A percentile compares a stretch with the other conserved stretches of the same genome.
Evolutionary conservation across 2,113 vertebrate species (phyloP).

Genomic region (Psephotus haematonotus): DNA sequence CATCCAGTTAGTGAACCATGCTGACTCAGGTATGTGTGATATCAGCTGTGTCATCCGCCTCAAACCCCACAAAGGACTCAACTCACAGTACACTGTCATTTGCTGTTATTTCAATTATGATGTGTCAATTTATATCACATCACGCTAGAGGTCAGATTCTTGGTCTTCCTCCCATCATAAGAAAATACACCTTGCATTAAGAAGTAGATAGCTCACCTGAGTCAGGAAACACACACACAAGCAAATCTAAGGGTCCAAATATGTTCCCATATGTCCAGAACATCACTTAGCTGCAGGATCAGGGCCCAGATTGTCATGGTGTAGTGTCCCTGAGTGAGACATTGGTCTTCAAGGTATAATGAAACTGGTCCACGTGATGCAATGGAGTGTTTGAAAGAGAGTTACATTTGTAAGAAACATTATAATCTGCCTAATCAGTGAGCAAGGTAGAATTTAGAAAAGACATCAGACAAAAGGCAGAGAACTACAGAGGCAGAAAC

Average conservation of each 20-base stretch:
- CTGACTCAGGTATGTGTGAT: not conserved
- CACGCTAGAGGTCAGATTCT: not conserved
- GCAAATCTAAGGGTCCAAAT: not conserved
- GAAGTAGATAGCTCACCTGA: not conserved
- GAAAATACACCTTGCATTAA: not conserved
- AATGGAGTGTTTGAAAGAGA: not conserved
- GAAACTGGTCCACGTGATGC: fast-evolving
- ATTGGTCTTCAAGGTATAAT: not conserved
- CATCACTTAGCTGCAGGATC: not conserved
- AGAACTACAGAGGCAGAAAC: not conserved
- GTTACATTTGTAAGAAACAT: not conserved
- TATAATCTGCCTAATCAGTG: not conserved
- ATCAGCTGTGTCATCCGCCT: not conserved
- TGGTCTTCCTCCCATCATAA: not conserved
- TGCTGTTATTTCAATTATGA: not conserved
- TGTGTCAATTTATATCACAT: not conserved
- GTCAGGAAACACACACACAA: not conserved
- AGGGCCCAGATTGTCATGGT: not conserved
- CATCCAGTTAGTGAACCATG: fast-evolving
- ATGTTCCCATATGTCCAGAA: fast-evolving
- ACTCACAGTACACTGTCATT: not conserved
- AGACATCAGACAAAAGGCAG: not conserved
- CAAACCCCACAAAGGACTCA: not conserved
- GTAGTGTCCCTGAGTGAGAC: not conserved
- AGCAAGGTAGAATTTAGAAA: not conserved